phyloP scores from a whole-genome alignment of 2,113 vertebrate genomes.

The Sphaerodactylus townsendi region DNA sequence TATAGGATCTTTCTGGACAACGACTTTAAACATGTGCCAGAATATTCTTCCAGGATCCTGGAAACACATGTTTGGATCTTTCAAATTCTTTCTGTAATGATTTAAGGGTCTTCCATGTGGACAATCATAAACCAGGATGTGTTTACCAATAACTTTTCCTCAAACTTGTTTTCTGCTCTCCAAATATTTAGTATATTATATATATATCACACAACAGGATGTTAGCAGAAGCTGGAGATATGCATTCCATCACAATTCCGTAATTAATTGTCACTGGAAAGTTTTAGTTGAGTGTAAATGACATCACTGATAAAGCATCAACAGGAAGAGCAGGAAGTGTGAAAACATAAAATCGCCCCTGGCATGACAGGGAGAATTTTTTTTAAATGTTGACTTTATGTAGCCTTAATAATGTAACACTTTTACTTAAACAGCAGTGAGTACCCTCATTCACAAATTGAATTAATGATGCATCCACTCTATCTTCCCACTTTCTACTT shows the following conservation, averaged over 20 bases:
- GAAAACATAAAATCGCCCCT: constrained; percentile 49
- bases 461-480: not conserved
- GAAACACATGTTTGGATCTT: constrained; percentile 53
- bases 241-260: constrained; percentile 68
- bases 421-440: constrained; percentile 11
- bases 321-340: constrained; percentile 74
- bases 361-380: constrained; percentile 67
- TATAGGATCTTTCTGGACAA: constrained; percentile 48
- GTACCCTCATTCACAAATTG: constrained; percentile 5
- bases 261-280: constrained; percentile 68
- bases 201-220: constrained; percentile 69
- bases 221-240: constrained; percentile 71
- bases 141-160: constrained; percentile 69
- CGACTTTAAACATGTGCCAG: constrained; percentile 62
- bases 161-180: constrained; percentile 61
- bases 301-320: constrained; percentile 72
- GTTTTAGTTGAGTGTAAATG: constrained; percentile 70
- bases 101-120: constrained; percentile 54
- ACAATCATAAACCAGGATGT: constrained; percentile 54
- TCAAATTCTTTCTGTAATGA: constrained; percentile 47
- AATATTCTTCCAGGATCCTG: constrained; percentile 54
- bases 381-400: constrained; percentile 56
- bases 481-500: not conserved
- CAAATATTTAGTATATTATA: constrained; percentile 52
- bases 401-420: constrained; percentile 42